Base-by-base conservation (phyloP, 2,113 vertebrate species). In the Arenaria interpres region DNA sequence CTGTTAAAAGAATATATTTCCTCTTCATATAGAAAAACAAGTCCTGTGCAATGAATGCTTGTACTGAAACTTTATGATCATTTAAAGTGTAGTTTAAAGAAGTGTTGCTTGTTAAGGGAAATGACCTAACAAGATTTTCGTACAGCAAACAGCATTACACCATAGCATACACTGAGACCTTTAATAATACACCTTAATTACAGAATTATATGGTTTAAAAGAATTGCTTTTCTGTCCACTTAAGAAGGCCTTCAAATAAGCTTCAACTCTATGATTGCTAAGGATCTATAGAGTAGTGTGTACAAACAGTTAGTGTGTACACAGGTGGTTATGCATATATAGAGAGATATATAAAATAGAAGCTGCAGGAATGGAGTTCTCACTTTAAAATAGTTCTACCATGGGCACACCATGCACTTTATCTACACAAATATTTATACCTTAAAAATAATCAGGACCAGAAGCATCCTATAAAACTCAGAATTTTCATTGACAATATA, bases 1-100 rank as follows among this genome's bases (percentile, higher is more conserved):
- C 86, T 95, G 77, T 96, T 97, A 95, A 97, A 97, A 97, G 82
- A 94, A 92, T 94, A 81, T 91, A 95, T 97, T 97, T 97, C 94
- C 92, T 95, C 67, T 94, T 92, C 90, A 54, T 37, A 80, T 11
- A 93, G 69, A 81, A 96, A 92, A 93, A 90, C 75, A 96, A 93
- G 93, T 94, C 79, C 89, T 80, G 50, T 89, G 82, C 87, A 96
- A 97, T 93, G 93, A 93, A 93, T 88, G 57, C 87, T 88, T 95
- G 56, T 91, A 95, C 67, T 96, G 86, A 97, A 93, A 95, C 46
- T 95, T 92, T 50, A 67, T 57, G 74, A 88, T 69, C 82, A 91
- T 82, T 63, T 76, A 67, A 89, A 94, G 30, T 62, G 50, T 51
- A 68, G 50, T 88, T 96, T 96, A 92, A 95, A 95, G 75, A 91